Percentiles rank a stretch among this genome's conserved stretches.
phyloP scores from a whole-genome alignment of 1,140 invertebrate genomes.

The Drosophila sucinea region DNA sequence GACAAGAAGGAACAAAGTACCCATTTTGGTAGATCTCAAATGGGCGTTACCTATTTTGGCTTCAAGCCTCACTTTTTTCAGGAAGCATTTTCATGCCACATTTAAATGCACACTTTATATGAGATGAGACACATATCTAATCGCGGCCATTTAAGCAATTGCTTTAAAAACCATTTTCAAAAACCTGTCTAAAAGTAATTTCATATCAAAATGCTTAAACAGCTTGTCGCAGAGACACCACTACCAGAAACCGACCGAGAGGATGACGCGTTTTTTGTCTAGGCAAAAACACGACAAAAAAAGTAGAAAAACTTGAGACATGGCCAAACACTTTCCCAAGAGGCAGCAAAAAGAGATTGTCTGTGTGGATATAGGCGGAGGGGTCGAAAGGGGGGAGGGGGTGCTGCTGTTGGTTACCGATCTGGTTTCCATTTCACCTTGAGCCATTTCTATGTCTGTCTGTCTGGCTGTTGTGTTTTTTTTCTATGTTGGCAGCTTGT shows the following conservation, averaged over 20 bases:
- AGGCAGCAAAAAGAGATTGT: constrained; percentile 5
- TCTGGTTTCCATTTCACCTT: constrained; percentile 22
- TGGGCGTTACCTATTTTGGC: too few relatives aligned
- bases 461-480: neutral
- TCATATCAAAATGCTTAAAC: constrained; percentile 3
- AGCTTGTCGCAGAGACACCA: constrained; percentile 1
- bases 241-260: too few relatives aligned
- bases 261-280: constrained; percentile 4
- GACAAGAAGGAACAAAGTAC: too few relatives aligned
- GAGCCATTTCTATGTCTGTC: constrained; percentile 4
- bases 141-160: constrained; percentile 9
- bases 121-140: neutral
- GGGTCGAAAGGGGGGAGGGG: too few relatives aligned
- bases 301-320: neutral
- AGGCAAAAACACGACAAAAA: neutral
- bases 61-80: too few relatives aligned
- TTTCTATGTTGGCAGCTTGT: constrained; percentile 13
- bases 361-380: neutral
- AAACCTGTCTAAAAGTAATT: constrained; percentile 1
- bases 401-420: neutral
- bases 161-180: neutral
- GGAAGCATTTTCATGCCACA: neutral
- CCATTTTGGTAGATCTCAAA: too few relatives aligned
- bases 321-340: neutral
- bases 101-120: neutral